Conservation (phyloP, 2,888 invertebrate genomes). For the Drosophila formosana region DNA sequence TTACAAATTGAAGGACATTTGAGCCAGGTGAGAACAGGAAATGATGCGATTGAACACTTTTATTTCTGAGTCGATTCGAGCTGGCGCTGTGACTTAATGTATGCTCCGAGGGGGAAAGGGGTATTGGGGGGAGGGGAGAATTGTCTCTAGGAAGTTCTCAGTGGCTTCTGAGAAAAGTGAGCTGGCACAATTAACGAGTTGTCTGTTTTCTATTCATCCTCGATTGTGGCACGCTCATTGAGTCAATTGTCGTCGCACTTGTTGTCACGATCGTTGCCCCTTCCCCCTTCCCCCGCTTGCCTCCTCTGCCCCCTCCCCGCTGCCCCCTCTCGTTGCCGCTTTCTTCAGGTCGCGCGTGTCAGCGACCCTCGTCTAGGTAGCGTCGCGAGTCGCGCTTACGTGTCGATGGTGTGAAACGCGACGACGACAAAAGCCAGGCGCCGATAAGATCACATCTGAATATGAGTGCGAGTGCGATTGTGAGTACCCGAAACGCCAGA, state of each 20-base stretch:
- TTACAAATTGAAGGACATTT: too few species aligned
- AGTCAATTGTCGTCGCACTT: conserved; percentile 56
- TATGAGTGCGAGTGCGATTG: neutral
- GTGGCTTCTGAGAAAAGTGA: neutral
- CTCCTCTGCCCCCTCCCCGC: too few species aligned
- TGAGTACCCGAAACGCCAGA: conserved; percentile 9
- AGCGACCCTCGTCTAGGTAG: conserved; percentile 59
- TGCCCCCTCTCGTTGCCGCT: neutral
- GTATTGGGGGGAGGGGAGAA: too few species aligned
- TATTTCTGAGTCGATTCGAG: too few species aligned
- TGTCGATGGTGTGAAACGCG: conserved; percentile 59
- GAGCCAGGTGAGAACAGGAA: too few species aligned
- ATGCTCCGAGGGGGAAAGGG: neutral
- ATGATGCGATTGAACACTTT: too few species aligned
- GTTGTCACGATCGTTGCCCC: conserved; percentile 56
- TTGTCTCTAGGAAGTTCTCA: neutral
- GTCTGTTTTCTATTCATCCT: neutral
- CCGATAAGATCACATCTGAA: conserved; percentile 55
- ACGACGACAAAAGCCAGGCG: conserved; percentile 39
- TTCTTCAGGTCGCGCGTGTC: conserved; percentile 37
- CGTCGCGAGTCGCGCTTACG: conserved; percentile 27
- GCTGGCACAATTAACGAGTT: conserved; percentile 1
- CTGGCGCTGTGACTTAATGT: neutral
- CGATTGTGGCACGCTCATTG: conserved; percentile 36
- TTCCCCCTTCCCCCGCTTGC: neutral